phyloP scores from a whole-genome alignment of 2,113 vertebrate genomes.

The Gallinago media region DNA sequence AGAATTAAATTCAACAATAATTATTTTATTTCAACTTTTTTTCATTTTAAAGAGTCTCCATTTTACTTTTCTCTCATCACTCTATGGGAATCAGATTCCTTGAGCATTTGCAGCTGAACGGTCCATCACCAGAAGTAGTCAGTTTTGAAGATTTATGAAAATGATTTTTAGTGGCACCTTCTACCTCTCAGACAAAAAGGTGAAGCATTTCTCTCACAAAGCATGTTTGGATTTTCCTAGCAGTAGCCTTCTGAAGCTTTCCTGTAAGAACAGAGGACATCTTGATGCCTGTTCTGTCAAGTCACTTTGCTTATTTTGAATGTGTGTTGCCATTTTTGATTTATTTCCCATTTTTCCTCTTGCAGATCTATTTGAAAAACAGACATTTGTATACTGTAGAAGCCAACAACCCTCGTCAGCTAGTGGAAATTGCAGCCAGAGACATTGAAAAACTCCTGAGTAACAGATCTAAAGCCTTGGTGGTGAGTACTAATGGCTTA shows the following conservation, averaged over 20 bases:
- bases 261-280: neutral
- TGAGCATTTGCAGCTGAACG: neutral
- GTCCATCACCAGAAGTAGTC: neutral
- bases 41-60: neutral
- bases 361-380: conserved; percentile 89
- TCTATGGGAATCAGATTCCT: neutral
- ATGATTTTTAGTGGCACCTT: neutral
- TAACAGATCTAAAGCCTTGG: conserved; percentile 92
- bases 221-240: neutral
- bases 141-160: neutral
- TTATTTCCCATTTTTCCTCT: neutral
- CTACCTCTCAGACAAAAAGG: neutral
- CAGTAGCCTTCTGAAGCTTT: neutral
- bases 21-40: neutral
- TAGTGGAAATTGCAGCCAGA: conserved; percentile 92
- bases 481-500: conserved; percentile 80
- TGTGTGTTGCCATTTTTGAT: neutral
- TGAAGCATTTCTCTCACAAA: neutral
- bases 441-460: conserved; percentile 94
- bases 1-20: neutral
- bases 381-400: conserved; percentile 87
- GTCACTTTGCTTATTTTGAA: neutral
- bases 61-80: neutral
- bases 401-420: conserved; percentile 90
- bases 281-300: neutral